phyloP scores from a whole-genome alignment of 1,140 invertebrate genomes.

The Saccostrea echinata region DNA sequence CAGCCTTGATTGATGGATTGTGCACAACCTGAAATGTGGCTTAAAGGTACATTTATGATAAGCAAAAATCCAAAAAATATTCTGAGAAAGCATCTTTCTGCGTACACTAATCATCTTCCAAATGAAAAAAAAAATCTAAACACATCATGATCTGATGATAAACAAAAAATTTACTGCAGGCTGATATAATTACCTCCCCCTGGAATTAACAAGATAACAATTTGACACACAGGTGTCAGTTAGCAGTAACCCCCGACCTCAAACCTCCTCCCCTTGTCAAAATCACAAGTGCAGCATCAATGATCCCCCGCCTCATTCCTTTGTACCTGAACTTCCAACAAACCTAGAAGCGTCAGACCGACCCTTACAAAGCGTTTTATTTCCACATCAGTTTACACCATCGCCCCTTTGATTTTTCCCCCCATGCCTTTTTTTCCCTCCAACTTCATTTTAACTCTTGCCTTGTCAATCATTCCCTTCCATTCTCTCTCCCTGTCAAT shows the following conservation, averaged over 20 bases:
- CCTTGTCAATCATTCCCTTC: neutral
- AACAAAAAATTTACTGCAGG: neutral
- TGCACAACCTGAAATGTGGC: no score
- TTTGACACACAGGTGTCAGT: conserved; percentile 30
- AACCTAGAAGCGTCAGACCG: neutral
- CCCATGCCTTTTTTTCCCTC: neutral
- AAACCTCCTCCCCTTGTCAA: neutral
- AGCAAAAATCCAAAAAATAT: no score
- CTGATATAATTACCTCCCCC: conserved; percentile 14
- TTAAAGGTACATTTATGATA: no score
- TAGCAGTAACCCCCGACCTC: neutral
- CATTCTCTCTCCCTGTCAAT: neutral
- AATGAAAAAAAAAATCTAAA: no score
- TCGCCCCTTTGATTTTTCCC: conserved; percentile 5
- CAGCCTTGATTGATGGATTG: no score
- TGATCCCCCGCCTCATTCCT: neutral
- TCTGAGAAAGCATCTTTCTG: no score
- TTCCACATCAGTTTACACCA: conserved; percentile 22
- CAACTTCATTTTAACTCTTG: neutral
- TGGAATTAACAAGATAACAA: neutral
- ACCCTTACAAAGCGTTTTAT: conserved; percentile 1
- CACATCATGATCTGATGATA: neutral
- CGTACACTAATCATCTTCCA: no score
- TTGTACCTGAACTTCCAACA: neutral
- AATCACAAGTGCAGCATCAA: conserved; percentile 12